Evolutionary conservation across 1,140 invertebrate genomes (phyloP), one percentile per base, ranked within the genome.

Genomic region (Marisa cornuarietis): DNA sequence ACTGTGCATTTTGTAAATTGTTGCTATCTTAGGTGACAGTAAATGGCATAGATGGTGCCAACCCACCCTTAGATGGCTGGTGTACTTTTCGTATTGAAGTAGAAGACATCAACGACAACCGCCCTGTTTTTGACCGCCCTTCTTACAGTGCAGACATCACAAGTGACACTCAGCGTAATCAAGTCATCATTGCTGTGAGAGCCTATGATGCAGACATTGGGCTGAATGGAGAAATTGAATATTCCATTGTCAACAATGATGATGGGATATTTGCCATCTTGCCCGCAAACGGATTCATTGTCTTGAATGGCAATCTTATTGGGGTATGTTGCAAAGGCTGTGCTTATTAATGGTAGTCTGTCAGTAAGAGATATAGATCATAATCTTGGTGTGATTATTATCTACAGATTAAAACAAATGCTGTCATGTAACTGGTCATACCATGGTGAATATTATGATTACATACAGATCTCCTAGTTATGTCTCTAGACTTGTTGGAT

Each of bases 71-170:
- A 18, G 86, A 86, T 58, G 84, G 84, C 51, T 85, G 86, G 76
- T 88, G 87, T 76, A 88, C 85, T n/a, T 88, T 98, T 13, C 92
- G 93, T 52, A 93, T 98, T 0, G 91, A 93, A 3, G 93, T 99
- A 1, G 88, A 94, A 1, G 96, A 98, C 87, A 95, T 95, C 85
- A 98, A 99, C 90, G 97, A 98, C 90, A 97, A 98, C 88, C 93
- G 94, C 73, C 97, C 97, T 0, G 91, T 95, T 20, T 97, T 98
- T 89, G 94, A 94, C 18, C 93, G 62, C 24, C 20, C 18, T 8
- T 62, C 62, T 14, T 77, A 77, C 63, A 54, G 20, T 51, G 76
- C 76, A 0, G 76, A 77, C 76, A 77, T 77, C 76, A 77, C 76
- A 62, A 77, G 76, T 24, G 76, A 77, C 63, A 77, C 76, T 20